These are phyloP conservation scores for Volucella inflata DNA, from an alignment of 2,888 invertebrate genomes.

Conservation along the genomic window DNA sequence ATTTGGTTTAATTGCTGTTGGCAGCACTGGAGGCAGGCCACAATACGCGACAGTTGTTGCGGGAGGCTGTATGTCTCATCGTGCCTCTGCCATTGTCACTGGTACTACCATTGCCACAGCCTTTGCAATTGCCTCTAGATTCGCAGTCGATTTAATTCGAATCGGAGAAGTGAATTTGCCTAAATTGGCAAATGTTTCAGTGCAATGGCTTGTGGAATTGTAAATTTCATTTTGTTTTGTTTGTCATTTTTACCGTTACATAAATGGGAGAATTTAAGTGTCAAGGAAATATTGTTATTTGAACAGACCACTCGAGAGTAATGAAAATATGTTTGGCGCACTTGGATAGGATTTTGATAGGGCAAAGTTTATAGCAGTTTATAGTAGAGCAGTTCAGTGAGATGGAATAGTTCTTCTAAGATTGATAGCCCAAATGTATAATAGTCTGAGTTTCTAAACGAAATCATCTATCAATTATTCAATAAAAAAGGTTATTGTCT, in stretches of 20 bases:
- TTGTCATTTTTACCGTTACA: slow-evolving; percentile 56
- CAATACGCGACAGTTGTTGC: slow-evolving; percentile 17
- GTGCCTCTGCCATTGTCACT: background rate
- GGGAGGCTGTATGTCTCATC: background rate
- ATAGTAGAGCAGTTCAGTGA: too few species aligned
- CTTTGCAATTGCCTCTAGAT: slow-evolving; percentile 43
- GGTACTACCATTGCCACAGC: slow-evolving; percentile 19
- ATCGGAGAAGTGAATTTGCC: slow-evolving; percentile 64
- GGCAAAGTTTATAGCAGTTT: too few species aligned
- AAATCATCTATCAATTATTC: too few species aligned
- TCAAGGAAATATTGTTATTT: slow-evolving; percentile 39
- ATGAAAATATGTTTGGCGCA: slow-evolving; percentile 18
- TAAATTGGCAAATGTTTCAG: slow-evolving; percentile 70
- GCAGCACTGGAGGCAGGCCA: slow-evolving; percentile 62
- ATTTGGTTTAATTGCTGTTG: slow-evolving; percentile 74
- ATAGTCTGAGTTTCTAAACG: too few species aligned
- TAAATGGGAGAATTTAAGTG: slow-evolving; percentile 23
- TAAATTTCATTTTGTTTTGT: slow-evolving; percentile 70
- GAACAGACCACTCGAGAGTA: background rate
- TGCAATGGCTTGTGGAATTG: slow-evolving; percentile 66
- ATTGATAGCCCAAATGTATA: too few species aligned
- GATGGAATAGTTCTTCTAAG: too few species aligned
- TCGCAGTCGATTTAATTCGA: slow-evolving; percentile 74
- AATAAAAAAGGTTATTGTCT: too few species aligned
- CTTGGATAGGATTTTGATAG: background rate